phyloP scores from a whole-genome alignment of 2,888 invertebrate species.

The Leptarthrus brevirostris region DNA sequence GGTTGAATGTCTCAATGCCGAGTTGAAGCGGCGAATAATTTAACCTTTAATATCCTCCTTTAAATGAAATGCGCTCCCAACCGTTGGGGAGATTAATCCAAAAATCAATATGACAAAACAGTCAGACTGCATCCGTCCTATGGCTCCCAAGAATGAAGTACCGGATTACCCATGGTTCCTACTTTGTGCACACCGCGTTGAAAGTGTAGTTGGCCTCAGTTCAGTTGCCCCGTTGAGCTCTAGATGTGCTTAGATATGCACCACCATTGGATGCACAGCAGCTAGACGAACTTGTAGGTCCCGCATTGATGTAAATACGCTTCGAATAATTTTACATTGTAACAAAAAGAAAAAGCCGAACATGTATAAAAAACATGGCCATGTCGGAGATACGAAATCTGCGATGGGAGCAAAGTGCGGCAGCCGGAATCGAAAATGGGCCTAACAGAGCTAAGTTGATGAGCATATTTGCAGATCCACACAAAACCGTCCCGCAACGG shows the following conservation, averaged over 20 bases:
- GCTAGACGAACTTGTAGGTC: too few relatives aligned
- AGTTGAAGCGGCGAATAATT: slow-evolving; percentile 37
- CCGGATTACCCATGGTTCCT: slow-evolving; percentile 13
- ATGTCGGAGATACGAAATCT: slow-evolving; percentile 13
- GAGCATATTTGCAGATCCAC: background rate
- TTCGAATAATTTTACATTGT: slow-evolving; percentile 44
- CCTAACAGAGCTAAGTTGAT: background rate
- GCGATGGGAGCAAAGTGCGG: background rate
- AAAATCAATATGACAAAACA: slow-evolving; percentile 40
- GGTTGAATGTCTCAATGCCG: slow-evolving; percentile 40
- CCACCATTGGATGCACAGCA: background rate
- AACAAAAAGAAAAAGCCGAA: slow-evolving; percentile 20
- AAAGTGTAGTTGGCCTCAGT: background rate
- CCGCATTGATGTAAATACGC: slow-evolving; percentile 44
- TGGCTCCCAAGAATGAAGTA: background rate
- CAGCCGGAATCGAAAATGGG: slow-evolving; percentile 10
- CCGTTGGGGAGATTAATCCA: slow-evolving; percentile 39
- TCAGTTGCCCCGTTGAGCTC: background rate
- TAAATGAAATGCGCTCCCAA: slow-evolving; percentile 29
- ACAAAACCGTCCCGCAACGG: slow-evolving; percentile 17
- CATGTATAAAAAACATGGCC: slow-evolving; percentile 37
- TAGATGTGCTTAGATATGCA: slow-evolving; percentile 23
- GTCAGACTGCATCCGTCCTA: slow-evolving; percentile 37
- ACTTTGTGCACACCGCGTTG: background rate
- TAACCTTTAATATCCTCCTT: slow-evolving; percentile 46